These are phyloP conservation scores for Alectura lathami DNA, from an alignment of 2,113 vertebrate species.

Conservation along the genomic window DNA sequence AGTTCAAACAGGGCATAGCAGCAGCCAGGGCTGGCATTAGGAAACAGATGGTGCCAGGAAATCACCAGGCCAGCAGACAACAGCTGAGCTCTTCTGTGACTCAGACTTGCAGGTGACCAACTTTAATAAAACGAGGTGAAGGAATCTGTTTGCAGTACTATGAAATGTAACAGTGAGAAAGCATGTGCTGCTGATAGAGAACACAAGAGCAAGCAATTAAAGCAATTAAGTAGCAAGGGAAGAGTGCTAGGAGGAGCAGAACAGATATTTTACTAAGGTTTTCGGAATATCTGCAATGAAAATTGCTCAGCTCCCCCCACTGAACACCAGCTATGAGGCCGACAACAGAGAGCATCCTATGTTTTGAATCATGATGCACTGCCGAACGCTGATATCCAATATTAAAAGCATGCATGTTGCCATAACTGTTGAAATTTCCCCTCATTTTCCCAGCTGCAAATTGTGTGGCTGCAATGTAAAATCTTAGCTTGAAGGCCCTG, in stretches of 20 bases:
- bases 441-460: background rate
- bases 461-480: background rate
- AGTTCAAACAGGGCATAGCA: background rate
- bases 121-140: background rate
- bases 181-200: background rate
- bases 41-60: background rate
- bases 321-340: background rate
- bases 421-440: background rate
- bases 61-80: background rate
- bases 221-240: background rate
- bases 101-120: background rate
- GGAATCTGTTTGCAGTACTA: background rate
- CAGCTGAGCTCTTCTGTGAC: background rate
- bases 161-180: background rate
- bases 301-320: background rate
- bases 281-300: background rate
- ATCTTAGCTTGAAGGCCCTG: background rate
- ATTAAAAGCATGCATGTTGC: background rate
- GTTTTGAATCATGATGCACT: background rate
- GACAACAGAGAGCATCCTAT: background rate
- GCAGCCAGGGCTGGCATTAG: background rate
- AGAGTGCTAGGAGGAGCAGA: background rate
- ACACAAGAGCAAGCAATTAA: background rate
- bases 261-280: background rate
- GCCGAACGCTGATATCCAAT: background rate